Base-by-base conservation (phyloP, 2,113 vertebrate genomes). In the Scomber colias region DNA sequence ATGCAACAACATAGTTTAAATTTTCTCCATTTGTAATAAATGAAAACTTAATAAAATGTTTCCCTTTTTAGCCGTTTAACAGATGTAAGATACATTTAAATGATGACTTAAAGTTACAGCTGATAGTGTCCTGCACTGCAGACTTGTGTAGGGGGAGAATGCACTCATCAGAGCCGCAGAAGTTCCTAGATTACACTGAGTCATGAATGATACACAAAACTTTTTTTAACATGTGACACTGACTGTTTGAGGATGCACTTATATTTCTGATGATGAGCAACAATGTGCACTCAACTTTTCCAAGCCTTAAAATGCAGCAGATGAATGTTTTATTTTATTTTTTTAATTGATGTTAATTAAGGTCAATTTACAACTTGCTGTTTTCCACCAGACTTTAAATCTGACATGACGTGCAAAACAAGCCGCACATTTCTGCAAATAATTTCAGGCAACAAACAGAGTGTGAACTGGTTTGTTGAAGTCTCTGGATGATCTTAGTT, bases 371-470 rank as follows among this genome's bases (percentile, higher is more conserved):
- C 11, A 57, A 15, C 19, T 50, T 56, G 53, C 7, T 64, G 0
- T 2, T 16, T 14, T 73, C 40, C 24, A 17, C 19, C 21, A 66
- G 61, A 64, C 15, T 44, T 19, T 51, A 61, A 62, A 75, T 60
- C 51, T 70, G 24, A 70, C 30, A 10, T 17, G 53, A 53, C 63
- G 5, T 16, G 8, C 13, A 59, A 79, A 82, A 59, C 24, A 75
- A 75, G 50, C 21, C n/a, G 19, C 12, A 35, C 8, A 24, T 44
- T 40, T 66, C 84, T 56, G 77, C 45, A 40, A 65, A 51, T 54
- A 45, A 57, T 66, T 75, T 13, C 16, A 71, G 1, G 13, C 44
- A 35, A 61, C 66, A 71, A 66, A 66, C 11, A 59, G 19, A 62
- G 50, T 1, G 27, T 3, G 11, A 62, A 4, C 49, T 53, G 50